Base-by-base conservation (phyloP, 1,140 invertebrate genomes). In the Pectinophora gossypiella region DNA sequence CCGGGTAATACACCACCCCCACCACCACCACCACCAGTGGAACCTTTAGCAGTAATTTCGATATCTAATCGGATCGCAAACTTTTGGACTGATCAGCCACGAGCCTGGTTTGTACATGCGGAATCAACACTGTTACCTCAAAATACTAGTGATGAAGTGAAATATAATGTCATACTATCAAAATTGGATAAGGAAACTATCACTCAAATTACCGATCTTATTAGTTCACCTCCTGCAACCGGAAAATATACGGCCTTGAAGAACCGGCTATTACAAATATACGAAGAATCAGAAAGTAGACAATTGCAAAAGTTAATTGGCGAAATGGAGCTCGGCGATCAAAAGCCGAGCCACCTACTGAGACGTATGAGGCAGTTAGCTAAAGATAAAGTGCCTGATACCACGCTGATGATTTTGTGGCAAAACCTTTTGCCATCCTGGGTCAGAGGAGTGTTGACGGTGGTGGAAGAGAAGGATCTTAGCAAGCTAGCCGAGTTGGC, bases 41-140 rank as follows among this genome's bases (percentile, higher is more conserved):
- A n/a, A n/a, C n/a, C n/a, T n/a, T n/a, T n/a, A n/a, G n/a, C n/a
- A n/a, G n/a, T n/a, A n/a, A n/a, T n/a, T n/a, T n/a, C n/a, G n/a
- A n/a, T n/a, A n/a, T n/a, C n/a, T n/a, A n/a, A n/a, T n/a, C n/a
- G n/a, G n/a, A n/a, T n/a, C n/a, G n/a, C n/a, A n/a, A n/a, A n/a
- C n/a, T n/a, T n/a, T n/a, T n/a, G n/a, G n/a, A n/a, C n/a, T n/a
- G n/a, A n/a, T n/a, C n/a, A n/a, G n/a, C n/a, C n/a, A n/a, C n/a
- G n/a, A n/a, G n/a, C n/a, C n/a, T n/a, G n/a, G n/a, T n/a, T n/a
- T n/a, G n/a, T n/a, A n/a, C n/a, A n/a, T 20, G 15, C 19, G 0
- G 60, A 62, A 45, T 51, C 55, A 0, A 46, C 55, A 13, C 20
- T 57, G 36, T 44, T 48, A 20, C 48, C 54, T 5, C 51, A 62